Evolutionary conservation across 2,797 vertebrate genomes (phyloP).

Genomic region (Lemur catta): DNA sequence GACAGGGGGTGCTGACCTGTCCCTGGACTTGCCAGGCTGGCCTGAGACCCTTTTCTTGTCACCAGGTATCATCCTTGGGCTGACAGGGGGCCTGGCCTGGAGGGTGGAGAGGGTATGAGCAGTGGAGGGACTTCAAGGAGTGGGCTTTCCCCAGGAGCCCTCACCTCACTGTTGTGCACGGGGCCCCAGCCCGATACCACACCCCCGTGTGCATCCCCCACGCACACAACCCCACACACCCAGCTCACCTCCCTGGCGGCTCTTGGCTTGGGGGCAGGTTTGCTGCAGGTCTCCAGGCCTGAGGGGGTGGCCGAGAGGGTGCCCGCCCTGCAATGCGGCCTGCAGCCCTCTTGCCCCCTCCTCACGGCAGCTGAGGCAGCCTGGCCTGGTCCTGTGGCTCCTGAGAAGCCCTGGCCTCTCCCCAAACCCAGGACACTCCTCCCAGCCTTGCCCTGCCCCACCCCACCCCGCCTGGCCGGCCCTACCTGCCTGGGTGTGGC

Average conservation of each 20-base stretch:
- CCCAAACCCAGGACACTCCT: not conserved
- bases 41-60: not conserved
- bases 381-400: not conserved
- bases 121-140: not conserved
- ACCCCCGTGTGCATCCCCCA: not conserved
- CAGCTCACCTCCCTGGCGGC: conserved; percentile 24
- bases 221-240: fast-evolving
- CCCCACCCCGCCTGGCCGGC: not conserved
- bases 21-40: not conserved
- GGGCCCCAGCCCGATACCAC: not conserved
- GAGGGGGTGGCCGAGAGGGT: not conserved
- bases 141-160: not conserved
- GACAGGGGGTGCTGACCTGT: not conserved
- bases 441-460: not conserved
- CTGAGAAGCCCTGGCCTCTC: not conserved
- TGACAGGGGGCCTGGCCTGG: too few species aligned
- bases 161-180: not conserved
- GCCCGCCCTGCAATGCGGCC: fast-evolving
- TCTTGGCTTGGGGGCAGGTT: not conserved
- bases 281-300: not conserved
- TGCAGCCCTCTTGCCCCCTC: not conserved
- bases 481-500: not conserved
- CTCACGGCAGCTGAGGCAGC: not conserved
- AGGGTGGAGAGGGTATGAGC: not conserved
- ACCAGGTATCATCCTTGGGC: too few species aligned